Conservation (phyloP, 2,888 invertebrate species). For the Altica lythri region DNA sequence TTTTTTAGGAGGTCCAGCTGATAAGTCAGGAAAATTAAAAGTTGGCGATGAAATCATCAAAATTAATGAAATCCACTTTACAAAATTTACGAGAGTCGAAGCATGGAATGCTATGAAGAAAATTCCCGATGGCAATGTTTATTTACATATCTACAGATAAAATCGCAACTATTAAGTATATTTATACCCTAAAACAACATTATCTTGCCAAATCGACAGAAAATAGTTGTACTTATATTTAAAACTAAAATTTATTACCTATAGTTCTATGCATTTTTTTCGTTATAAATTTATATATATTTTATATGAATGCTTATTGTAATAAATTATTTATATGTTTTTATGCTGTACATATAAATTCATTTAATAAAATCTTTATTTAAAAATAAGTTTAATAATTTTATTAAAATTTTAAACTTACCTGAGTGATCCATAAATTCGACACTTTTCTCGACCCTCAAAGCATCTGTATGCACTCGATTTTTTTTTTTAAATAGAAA, state of each 20-base stretch:
- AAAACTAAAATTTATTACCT: conserved; percentile 33
- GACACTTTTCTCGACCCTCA: too few species aligned
- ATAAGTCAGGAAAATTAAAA: conserved; percentile 80
- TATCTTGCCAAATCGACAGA: conserved; percentile 39
- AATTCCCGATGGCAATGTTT: conserved; percentile 75
- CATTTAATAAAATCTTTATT: conserved; percentile 25
- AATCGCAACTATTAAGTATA: conserved; percentile 1
- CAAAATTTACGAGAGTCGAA: conserved; percentile 87
- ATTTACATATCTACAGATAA: conserved; percentile 45
- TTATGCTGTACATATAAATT: conserved; percentile 35
- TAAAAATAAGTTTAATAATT: conserved; percentile 5
- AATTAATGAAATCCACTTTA: conserved; percentile 81
- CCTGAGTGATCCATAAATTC: too few species aligned
- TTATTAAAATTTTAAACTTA: too few species aligned
- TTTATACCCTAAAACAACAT: conserved; percentile 14
- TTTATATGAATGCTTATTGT: conserved; percentile 43
- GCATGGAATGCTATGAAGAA: conserved; percentile 94
- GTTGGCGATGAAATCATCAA: conserved; percentile 87
- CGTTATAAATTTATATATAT: conserved; percentile 46
- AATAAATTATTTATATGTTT: conserved; percentile 46
- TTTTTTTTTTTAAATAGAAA: too few species aligned
- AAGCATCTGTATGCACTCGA: too few species aligned
- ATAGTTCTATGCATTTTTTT: conserved; percentile 31
- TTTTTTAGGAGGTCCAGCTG: conserved; percentile 81
- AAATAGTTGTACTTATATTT: conserved; percentile 32